phyloP scores from a whole-genome alignment of 1,140 invertebrate species.

The Diabrotica undecimpunctata region DNA sequence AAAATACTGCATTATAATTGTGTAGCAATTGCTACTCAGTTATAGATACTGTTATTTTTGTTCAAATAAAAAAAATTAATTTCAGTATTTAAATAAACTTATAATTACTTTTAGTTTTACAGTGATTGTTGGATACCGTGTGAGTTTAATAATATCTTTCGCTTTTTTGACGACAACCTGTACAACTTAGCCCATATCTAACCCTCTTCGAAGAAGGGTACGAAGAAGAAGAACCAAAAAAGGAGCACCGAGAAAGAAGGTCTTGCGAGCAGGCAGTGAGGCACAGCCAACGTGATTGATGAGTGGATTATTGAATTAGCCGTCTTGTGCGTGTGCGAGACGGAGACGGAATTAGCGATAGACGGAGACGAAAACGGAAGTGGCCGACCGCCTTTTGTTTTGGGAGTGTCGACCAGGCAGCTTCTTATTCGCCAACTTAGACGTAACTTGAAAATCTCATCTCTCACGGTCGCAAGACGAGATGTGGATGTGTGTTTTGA shows the following conservation, averaged over 20 bases:
- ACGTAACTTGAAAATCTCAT: neutral
- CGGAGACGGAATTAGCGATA: neutral
- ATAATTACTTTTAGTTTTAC: too few relatives aligned
- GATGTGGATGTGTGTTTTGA: neutral
- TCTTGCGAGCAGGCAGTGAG: neutral
- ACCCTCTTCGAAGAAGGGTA: neutral
- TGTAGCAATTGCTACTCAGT: too few relatives aligned
- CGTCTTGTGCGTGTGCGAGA: constrained; percentile 24
- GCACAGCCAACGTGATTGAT: constrained; percentile 36
- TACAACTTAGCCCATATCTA: neutral
- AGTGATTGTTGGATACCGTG: too few relatives aligned
- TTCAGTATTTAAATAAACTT: too few relatives aligned
- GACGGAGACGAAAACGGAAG: constrained; percentile 27
- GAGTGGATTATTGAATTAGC: constrained; percentile 45
- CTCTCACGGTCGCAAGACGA: neutral
- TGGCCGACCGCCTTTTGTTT: constrained; percentile 44
- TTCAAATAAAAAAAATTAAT: too few relatives aligned
- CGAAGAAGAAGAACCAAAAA: constrained; percentile 4
- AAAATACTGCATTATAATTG: too few relatives aligned
- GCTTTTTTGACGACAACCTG: neutral
- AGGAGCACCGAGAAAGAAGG: neutral
- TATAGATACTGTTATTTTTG: too few relatives aligned
- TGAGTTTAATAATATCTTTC: neutral
- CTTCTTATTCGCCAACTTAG: constrained; percentile 33
- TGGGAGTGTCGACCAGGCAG: constrained; percentile 40